Percentiles rank a stretch among this genome's conserved stretches.
phyloP scores from a whole-genome alignment of 2,797 vertebrate genomes.

The Chanos chanos region DNA sequence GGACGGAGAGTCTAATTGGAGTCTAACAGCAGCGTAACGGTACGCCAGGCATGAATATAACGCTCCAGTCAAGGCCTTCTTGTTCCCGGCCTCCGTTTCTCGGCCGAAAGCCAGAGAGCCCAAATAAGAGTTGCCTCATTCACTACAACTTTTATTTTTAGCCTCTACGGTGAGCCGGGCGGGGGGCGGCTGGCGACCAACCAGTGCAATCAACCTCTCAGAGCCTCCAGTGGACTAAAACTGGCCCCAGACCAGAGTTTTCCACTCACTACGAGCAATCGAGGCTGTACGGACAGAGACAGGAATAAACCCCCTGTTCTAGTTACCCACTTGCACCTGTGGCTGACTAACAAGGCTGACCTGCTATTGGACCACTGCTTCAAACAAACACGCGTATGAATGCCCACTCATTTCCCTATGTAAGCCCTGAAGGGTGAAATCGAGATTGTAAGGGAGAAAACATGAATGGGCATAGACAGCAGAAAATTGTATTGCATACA shows the following conservation, averaged over 20 bases:
- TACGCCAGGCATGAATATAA: slow-evolving; percentile 32
- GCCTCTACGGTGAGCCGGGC: slow-evolving; percentile 65
- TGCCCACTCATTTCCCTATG: not conserved
- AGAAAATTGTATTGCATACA: not conserved
- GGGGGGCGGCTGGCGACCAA: slow-evolving; percentile 65
- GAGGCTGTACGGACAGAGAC: slow-evolving; percentile 4
- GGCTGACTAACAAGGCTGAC: slow-evolving; percentile 25
- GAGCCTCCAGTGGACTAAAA: slow-evolving; percentile 61
- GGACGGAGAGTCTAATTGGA: not conserved
- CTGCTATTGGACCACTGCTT: slow-evolving; percentile 23
- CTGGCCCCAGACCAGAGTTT: slow-evolving; percentile 66
- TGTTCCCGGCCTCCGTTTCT: slow-evolving; percentile 23
- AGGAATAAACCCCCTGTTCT: slow-evolving; percentile 26
- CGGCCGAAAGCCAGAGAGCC: slow-evolving; percentile 64
- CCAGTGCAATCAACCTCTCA: slow-evolving; percentile 38
- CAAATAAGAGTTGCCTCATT: slow-evolving; percentile 63
- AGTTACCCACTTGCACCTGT: slow-evolving; percentile 28
- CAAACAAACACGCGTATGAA: slow-evolving; percentile 20
- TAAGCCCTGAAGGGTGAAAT: not conserved
- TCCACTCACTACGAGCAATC: slow-evolving; percentile 51
- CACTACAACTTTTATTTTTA: slow-evolving; percentile 71
- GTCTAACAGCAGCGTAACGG: slow-evolving; percentile 26
- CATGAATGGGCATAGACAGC: slow-evolving; percentile 6
- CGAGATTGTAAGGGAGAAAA: not conserved
- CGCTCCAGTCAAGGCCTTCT: slow-evolving; percentile 34